Conservation (phyloP, 2,113 vertebrate genomes). For the Garra rufa region DNA sequence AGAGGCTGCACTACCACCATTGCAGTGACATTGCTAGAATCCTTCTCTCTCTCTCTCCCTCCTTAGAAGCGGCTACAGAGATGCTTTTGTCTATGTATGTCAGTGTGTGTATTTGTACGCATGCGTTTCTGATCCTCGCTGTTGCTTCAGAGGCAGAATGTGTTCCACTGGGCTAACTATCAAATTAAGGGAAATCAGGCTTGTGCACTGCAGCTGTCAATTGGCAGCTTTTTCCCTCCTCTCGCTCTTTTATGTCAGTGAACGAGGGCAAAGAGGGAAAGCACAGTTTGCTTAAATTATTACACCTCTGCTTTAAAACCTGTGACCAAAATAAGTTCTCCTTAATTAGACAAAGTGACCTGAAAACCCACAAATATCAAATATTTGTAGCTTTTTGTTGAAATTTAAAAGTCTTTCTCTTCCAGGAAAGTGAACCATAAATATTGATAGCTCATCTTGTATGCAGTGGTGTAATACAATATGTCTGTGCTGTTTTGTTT, state of each 20-base stretch:
- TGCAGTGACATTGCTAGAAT: slow-evolving; percentile 62
- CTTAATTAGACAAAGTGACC: not conserved
- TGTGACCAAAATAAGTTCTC: not conserved
- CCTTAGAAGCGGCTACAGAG: slow-evolving; percentile 9
- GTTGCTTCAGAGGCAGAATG: slow-evolving; percentile 71
- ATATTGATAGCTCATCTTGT: not conserved
- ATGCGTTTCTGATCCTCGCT: slow-evolving; percentile 67
- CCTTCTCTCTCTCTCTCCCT: slow-evolving; percentile 14
- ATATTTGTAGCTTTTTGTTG: not conserved
- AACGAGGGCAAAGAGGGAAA: not conserved
- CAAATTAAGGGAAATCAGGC: slow-evolving; percentile 75
- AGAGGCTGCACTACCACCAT: slow-evolving; percentile 66
- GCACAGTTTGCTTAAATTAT: not conserved
- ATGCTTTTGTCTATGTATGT: slow-evolving; percentile 17
- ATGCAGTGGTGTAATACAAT: not conserved
- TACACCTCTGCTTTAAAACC: not conserved
- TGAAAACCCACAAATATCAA: not conserved
- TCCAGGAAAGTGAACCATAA: not conserved
- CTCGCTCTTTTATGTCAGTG: slow-evolving; percentile 61
- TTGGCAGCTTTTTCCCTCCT: slow-evolving; percentile 52
- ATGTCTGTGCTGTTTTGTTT: not conserved
- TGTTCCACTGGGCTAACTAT: slow-evolving; percentile 74
- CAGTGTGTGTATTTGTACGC: slow-evolving; percentile 56
- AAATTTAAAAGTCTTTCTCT: not conserved
- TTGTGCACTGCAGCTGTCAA: slow-evolving; percentile 76